Percentiles rank a stretch among this genome's conserved stretches.
These are phyloP conservation scores for Champsocephalus esox DNA, from an alignment of 2,797 vertebrate genomes.

Conservation along the genomic window DNA sequence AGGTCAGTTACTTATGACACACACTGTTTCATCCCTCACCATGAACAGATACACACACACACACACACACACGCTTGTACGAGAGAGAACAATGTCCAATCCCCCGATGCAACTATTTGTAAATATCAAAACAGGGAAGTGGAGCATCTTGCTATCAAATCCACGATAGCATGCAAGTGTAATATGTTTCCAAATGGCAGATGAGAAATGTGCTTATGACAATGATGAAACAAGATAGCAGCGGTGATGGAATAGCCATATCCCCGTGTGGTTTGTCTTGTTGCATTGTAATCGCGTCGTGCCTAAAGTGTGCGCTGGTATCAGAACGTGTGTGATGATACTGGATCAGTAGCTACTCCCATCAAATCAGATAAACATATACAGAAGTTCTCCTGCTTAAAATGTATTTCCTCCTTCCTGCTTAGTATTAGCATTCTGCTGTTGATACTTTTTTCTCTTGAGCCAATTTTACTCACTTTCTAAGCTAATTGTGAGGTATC, in stretches of 20 bases:
- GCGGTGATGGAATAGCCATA: constrained; percentile 65
- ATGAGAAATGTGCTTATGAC: constrained; percentile 79
- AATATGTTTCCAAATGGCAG: constrained; percentile 76
- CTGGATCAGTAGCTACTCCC: constrained; percentile 31
- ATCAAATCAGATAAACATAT: constrained; percentile 25
- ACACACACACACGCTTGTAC: constrained; percentile 24
- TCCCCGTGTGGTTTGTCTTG: constrained; percentile 66
- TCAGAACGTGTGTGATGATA: constrained; percentile 61
- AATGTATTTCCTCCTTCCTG: constrained; percentile 68
- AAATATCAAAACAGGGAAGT: constrained; percentile 78
- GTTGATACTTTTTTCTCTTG: neutral
- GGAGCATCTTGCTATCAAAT: constrained; percentile 72
- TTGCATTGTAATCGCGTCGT: constrained; percentile 68
- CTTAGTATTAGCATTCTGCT: constrained; percentile 72
- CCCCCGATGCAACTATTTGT: constrained; percentile 76
- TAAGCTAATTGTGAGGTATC: too few species aligned
- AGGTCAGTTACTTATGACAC: constrained; percentile 84
- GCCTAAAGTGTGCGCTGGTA: constrained; percentile 64
- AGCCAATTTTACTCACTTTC: too few species aligned
- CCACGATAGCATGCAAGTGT: constrained; percentile 70
- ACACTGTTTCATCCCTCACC: constrained; percentile 74
- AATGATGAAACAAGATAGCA: constrained; percentile 78
- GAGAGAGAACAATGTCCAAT: constrained; percentile 72
- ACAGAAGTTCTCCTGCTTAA: constrained; percentile 73
- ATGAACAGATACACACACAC: constrained; percentile 38